phyloP scores from a whole-genome alignment of 2,888 invertebrate genomes.

The Hofmannophila pseudospretella region DNA sequence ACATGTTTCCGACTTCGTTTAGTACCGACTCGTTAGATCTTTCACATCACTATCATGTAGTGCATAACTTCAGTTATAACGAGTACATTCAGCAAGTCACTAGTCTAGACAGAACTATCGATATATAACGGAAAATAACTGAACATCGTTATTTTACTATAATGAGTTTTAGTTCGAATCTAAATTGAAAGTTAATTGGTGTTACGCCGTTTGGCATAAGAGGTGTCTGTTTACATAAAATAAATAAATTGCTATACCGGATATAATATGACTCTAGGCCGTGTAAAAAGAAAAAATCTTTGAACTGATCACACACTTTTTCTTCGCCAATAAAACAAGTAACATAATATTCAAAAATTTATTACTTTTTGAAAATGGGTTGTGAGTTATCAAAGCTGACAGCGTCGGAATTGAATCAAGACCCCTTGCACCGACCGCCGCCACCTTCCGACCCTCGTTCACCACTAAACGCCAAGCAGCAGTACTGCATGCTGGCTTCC shows the following conservation, averaged over 20 bases:
- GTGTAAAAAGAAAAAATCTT: conserved; percentile 1
- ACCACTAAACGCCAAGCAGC: conserved; percentile 89
- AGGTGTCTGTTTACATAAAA: too few relatives aligned
- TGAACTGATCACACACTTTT: too few relatives aligned
- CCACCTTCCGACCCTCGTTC: conserved; percentile 86
- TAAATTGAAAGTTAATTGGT: conserved; percentile 22
- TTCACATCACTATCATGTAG: conserved; percentile 4
- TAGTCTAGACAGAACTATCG: conserved; percentile 15
- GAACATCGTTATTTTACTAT: conserved; percentile 24
- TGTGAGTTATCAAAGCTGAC: conserved; percentile 86
- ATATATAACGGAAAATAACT: conserved; percentile 34
- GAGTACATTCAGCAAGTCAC: conserved; percentile 15
- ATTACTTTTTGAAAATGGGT: conserved; percentile 79
- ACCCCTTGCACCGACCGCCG: conserved; percentile 78
- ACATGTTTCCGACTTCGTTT: background rate
- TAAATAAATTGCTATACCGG: background rate
- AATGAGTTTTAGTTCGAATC: conserved; percentile 25
- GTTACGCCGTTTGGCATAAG: background rate
- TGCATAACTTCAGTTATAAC: conserved; percentile 18
- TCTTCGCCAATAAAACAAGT: too few relatives aligned
- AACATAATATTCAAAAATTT: too few relatives aligned
- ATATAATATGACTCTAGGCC: background rate
- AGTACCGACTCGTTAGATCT: conserved; percentile 2
- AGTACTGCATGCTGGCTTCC: conserved; percentile 91
- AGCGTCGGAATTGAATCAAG: conserved; percentile 60